These are phyloP conservation scores for Bambusicola thoracicus DNA, from an alignment of 2,113 vertebrate species.

Conservation along the genomic window DNA sequence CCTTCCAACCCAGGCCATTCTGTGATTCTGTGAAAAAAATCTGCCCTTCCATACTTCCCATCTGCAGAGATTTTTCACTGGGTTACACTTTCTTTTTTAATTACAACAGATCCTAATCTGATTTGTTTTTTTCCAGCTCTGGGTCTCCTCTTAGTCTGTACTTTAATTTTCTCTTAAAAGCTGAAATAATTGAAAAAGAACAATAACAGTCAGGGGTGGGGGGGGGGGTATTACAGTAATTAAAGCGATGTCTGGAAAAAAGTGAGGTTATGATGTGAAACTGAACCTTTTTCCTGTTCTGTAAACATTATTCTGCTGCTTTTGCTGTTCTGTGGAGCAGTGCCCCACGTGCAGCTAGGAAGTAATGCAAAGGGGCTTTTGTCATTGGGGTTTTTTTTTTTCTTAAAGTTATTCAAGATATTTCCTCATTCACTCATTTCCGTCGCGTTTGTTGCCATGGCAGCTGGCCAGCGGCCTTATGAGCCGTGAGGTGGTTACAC, in stretches of 20 bases:
- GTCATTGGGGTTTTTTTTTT: background rate
- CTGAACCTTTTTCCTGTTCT: background rate
- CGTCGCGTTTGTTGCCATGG: conserved; percentile 27
- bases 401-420: background rate
- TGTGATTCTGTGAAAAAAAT: too few species aligned
- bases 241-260: background rate
- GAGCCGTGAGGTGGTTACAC: background rate
- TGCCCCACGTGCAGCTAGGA: background rate
- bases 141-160: background rate
- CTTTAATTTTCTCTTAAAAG: background rate
- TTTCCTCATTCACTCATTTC: background rate
- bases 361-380: background rate
- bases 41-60: background rate
- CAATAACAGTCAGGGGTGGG: background rate
- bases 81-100: background rate
- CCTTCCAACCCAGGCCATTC: too few species aligned
- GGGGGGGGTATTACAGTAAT: background rate
- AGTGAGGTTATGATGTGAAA: background rate
- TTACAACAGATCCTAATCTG: background rate
- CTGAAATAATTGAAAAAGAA: background rate
- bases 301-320: background rate
- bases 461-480: background rate
- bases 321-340: background rate
- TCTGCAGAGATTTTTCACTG: background rate
- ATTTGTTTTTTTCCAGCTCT: background rate